Conservation (phyloP, 2,797 vertebrate genomes). For the Limnodromus scolopaceus region DNA sequence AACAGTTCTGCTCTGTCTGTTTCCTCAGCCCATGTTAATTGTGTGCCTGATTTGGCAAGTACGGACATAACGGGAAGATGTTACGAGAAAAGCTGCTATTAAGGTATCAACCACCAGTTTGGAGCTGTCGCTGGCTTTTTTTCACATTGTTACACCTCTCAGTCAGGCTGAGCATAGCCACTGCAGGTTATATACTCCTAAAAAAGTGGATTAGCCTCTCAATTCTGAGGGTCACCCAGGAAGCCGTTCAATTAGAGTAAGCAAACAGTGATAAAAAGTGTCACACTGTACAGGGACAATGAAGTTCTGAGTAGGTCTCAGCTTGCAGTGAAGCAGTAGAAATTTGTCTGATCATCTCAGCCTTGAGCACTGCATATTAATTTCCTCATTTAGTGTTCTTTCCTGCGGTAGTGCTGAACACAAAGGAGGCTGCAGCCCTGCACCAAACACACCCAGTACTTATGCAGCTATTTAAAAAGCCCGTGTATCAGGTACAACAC, state of each 20-base stretch:
- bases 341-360: not conserved
- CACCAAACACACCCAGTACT: not conserved
- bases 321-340: not conserved
- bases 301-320: not conserved
- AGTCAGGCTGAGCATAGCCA: not conserved
- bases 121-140: not conserved
- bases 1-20: not conserved
- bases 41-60: not conserved
- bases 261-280: not conserved
- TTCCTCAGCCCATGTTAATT: not conserved
- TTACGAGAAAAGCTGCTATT: not conserved
- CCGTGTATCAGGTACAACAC: not conserved
- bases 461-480: not conserved
- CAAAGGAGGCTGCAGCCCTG: not conserved
- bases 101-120: not conserved
- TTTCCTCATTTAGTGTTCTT: not conserved
- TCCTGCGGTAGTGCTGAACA: not conserved
- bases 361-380: not conserved
- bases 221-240: fast-evolving
- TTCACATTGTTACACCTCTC: not conserved
- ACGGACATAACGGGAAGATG: not conserved
- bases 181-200: not conserved
- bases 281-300: not conserved
- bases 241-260: not conserved
- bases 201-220: not conserved